Evolutionary conservation across 1,140 invertebrate species (phyloP), one percentile per base, ranked within the genome.

Genomic region (Zaprionus nigranus): DNA sequence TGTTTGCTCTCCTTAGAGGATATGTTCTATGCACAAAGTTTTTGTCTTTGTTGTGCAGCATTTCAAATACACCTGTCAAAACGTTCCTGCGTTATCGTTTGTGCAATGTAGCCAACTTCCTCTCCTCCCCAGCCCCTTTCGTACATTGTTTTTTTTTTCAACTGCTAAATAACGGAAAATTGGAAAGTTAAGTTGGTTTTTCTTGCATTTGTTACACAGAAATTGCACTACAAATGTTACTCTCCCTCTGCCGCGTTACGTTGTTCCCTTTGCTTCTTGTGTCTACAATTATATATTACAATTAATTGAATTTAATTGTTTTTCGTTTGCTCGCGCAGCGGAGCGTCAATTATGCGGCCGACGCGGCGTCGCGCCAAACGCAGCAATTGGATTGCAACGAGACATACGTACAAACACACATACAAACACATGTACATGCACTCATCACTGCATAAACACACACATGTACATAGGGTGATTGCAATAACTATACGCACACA

Each of bases 231-330:
- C 2, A 49, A 69, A 63, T 64, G 75, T 58, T 68, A 56, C 26
- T 36, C 53, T 36, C 34, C 24, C 30, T 34, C 30, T 34, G 6
- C 26, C 49, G 6, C 15, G 22, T 22, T 40, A 22, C 40, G 36
- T 40, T 17, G 20, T 46, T 9, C 49, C 28, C 30, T 36, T 60
- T 66, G 15, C n/a, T 34, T 64, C 56, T 66, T 56, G 40, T 69
- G 62, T 56, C 34, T 67, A 54, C 59, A 85, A 69, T 78, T 70
- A 67, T 67, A 57, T 86, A 82, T 75, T 68, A 73, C 79, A 79
- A 88, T 88, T 90, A 88, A 88, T 88, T 90, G 75, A 88, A 90
- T 88, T 88, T 90, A 88, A 88, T 88, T 88, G 84, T 88, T 85
- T 88, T 75, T 90, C 65, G 68, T 88, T 84, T 74, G 67, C 71